phyloP scores from a whole-genome alignment of 2,113 vertebrate species.

The Lepidothrix coronata region DNA sequence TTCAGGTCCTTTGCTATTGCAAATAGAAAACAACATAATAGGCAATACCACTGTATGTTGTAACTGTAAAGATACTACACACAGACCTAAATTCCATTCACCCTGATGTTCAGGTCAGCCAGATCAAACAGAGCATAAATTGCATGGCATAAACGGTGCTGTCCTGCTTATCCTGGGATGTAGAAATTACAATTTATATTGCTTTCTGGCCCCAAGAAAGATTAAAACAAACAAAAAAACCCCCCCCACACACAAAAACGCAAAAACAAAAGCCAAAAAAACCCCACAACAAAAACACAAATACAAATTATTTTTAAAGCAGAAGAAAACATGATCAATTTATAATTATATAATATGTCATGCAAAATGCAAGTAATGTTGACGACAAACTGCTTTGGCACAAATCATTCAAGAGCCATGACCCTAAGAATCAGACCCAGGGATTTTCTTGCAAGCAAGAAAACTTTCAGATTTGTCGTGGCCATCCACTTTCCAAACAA shows the following conservation, averaged over 20 bases:
- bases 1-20: not conserved
- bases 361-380: not conserved
- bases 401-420: rapidly evolving
- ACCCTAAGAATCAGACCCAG: not conserved
- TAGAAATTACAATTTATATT: not conserved
- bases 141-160: not conserved
- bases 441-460: not conserved
- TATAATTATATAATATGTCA: not conserved
- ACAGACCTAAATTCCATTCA: not conserved
- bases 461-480: not conserved
- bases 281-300: not conserved
- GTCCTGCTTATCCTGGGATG: not conserved
- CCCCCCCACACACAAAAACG: not conserved
- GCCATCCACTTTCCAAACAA: not conserved
- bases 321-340: not conserved
- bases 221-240: not conserved
- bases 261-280: not conserved
- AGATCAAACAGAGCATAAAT: not conserved
- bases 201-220: not conserved
- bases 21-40: not conserved
- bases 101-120: not conserved
- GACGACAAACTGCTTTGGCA: not conserved
- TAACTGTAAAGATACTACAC: too few relatives aligned
- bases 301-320: not conserved
- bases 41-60: not conserved